These are phyloP conservation scores for Cotesia typhae DNA, from an alignment of 1,140 invertebrate genomes.

Conservation along the genomic window DNA sequence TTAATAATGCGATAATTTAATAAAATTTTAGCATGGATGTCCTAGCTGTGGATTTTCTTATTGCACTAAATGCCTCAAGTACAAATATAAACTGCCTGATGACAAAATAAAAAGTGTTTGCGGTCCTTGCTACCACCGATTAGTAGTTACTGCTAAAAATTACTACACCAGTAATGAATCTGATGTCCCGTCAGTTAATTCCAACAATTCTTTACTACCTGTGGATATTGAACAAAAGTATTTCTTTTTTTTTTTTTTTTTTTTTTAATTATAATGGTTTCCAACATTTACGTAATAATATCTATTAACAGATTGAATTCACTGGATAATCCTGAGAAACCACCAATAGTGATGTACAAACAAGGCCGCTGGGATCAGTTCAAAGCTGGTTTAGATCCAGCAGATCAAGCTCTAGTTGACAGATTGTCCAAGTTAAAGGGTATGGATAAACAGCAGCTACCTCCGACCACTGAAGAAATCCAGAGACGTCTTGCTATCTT, in stretches of 20 bases:
- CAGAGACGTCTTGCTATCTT: constrained; percentile 56
- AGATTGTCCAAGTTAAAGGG: constrained; percentile 59
- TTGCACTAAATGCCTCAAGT: constrained; percentile 62
- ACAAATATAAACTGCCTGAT: constrained; percentile 54
- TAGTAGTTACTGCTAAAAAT: constrained; percentile 40
- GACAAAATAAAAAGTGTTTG: constrained; percentile 54
- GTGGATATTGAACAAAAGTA: constrained; percentile 58
- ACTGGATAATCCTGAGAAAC: constrained; percentile 59
- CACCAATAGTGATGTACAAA: constrained; percentile 60
- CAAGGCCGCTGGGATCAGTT: constrained; percentile 55
- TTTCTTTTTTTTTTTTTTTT: neutral
- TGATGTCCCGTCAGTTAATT: constrained; percentile 13
- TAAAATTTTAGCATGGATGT: constrained; percentile 53
- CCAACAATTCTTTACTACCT: constrained; percentile 42
- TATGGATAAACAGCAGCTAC: constrained; percentile 46
- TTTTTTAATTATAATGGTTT: no score
- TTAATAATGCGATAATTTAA: constrained; percentile 2
- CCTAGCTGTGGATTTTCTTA: constrained; percentile 60
- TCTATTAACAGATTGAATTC: constrained; percentile 50
- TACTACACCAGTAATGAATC: constrained; percentile 16
- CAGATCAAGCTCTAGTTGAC: constrained; percentile 58
- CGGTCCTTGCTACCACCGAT: constrained; percentile 56
- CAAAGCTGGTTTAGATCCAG: constrained; percentile 55
- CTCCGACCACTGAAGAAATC: constrained; percentile 58
- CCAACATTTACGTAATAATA: no score